Conservation (phyloP, 2,797 vertebrate species). For the Momotus momota region DNA sequence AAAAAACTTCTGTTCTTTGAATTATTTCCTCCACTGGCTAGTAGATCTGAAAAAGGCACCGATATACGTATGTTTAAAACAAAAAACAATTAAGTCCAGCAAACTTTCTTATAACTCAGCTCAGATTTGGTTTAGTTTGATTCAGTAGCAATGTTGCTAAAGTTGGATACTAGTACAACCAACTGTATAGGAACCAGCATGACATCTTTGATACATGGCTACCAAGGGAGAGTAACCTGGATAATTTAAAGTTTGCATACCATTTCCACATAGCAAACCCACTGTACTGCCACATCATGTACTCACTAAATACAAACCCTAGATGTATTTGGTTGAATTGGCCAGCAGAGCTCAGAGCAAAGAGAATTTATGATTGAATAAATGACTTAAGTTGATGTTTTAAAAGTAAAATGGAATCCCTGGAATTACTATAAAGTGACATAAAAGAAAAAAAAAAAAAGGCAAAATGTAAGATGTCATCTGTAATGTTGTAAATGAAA, state of each 20-base stretch:
- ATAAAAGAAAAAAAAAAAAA: neutral
- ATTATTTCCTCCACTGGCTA: neutral
- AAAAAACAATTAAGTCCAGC: neutral
- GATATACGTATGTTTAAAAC: neutral
- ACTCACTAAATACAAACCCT: neutral
- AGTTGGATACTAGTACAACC: neutral
- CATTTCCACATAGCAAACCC: neutral
- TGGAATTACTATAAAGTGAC: neutral
- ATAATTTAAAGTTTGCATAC: neutral
- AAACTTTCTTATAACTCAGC: neutral
- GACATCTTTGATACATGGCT: neutral
- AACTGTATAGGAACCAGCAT: neutral
- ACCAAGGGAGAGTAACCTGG: neutral
- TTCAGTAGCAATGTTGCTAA: neutral
- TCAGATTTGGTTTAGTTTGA: neutral
- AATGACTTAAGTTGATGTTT: neutral
- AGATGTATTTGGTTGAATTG: neutral
- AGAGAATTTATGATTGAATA: neutral
- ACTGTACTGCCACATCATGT: accelerated
- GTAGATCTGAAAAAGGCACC: neutral
- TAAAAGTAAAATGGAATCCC: neutral
- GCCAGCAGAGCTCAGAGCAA: neutral
- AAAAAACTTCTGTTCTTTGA: neutral
- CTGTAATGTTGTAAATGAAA: neutral
- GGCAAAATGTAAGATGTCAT: neutral